Base-by-base conservation (phyloP, 2,888 invertebrate species). In the Macropis europaea region DNA sequence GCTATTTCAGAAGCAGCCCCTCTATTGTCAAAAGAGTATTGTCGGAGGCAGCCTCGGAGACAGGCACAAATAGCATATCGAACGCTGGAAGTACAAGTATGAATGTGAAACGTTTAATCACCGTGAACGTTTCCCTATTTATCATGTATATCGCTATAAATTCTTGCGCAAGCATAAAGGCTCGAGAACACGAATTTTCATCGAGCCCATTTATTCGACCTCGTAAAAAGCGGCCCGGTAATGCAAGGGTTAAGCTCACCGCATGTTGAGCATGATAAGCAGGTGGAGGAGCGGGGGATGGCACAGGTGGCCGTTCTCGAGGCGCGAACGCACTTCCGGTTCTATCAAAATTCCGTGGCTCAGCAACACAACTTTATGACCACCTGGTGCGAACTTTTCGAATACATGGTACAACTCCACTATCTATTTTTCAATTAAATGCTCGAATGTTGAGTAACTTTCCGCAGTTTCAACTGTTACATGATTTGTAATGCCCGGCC, bases 331-430 rank as follows among this genome's bases (percentile, higher is more conserved):
- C 66, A 30, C 19, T 64, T 53, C 9, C 24, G 53, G 19, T 64
- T 53, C 43, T 47, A 53, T 30, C 38, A 63, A 30, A 38, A 67
- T 47, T 67, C 45, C 28, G 53, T 19, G 38, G 24, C 4, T 36
- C 11, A 26, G 45, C 30, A 53, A 64, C 64, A 38, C 53, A 53
- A 53, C 66, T 67, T 67, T 63, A 67, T 38, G 17, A 36, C 38
- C 66, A 67, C 66, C 66, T 67, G 66, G 38, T 32, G 45, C 45
- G 32, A 67, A 66, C 19, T 45, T 53, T 13, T 2, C 7, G 11
- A 19, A 45, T 36, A 53, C 13, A 13, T 9, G 48, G 26, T 40
- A 40, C 32, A 28, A 36, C 43, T 43, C 15, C 19, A 36, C 24
- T 24, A 19, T 17, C 53, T 28, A 53, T 13, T n/a, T 61, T 53